A percentile compares a stretch with the other conserved stretches of the same genome.
These are phyloP conservation scores for Anolis carolinensis DNA, from an alignment of 2,113 vertebrate species.

Conservation along the genomic window DNA sequence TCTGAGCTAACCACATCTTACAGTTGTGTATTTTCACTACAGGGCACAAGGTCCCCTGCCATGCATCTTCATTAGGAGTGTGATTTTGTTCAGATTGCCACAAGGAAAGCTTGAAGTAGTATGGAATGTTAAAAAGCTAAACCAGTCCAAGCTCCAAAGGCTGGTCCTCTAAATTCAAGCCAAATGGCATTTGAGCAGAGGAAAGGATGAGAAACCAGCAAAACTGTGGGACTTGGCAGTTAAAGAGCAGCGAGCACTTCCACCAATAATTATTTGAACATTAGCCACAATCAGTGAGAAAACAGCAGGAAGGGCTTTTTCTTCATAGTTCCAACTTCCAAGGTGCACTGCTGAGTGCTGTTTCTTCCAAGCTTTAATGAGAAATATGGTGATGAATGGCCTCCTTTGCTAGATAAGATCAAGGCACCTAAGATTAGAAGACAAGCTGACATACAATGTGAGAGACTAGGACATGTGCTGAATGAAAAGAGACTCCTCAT, in stretches of 20 bases:
- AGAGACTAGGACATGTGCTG: slow-evolving; percentile 27
- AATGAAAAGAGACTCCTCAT: slow-evolving; percentile 29
- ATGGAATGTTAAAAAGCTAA: slow-evolving; percentile 41
- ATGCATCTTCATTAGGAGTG: slow-evolving; percentile 55
- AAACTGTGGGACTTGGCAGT: slow-evolving; percentile 52
- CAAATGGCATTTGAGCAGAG: slow-evolving; percentile 35
- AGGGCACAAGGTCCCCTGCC: not conserved
- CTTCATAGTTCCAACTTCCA: slow-evolving; percentile 65
- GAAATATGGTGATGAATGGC: slow-evolving; percentile 70
- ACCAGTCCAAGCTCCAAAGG: not conserved
- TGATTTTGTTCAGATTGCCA: slow-evolving; percentile 44
- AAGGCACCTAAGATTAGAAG: slow-evolving; percentile 61
- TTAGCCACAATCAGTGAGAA: slow-evolving; percentile 65
- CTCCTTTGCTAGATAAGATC: slow-evolving; percentile 64
- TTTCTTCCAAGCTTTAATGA: slow-evolving; percentile 72
- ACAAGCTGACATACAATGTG: not conserved
- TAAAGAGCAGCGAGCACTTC: slow-evolving; percentile 62
- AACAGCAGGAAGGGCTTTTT: slow-evolving; percentile 67
- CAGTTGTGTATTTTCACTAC: not conserved
- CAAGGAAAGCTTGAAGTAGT: slow-evolving; percentile 32
- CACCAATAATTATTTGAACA: slow-evolving; percentile 74
- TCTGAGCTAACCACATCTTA: not conserved
- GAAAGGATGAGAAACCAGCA: slow-evolving; percentile 53
- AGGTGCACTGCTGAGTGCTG: slow-evolving; percentile 63
- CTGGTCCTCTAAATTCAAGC: not conserved